Evolutionary conservation across 2,888 invertebrate species (phyloP).

Genomic region (Pseudeuparius sepicola): DNA sequence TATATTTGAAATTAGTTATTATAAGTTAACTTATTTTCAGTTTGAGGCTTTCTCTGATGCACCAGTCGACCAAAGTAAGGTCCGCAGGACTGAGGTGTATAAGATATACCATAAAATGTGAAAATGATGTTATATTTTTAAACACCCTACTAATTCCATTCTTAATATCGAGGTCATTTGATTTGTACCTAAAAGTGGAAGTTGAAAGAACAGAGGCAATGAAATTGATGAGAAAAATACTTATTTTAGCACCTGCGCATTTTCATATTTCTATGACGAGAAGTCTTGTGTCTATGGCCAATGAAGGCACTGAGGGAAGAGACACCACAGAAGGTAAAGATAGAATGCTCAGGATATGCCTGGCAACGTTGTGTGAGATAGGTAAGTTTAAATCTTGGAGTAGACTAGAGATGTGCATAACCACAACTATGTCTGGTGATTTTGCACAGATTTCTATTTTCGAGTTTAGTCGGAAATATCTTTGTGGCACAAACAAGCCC

Average conservation of each 20-base stretch:
- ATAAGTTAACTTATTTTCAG: constrained; percentile 43
- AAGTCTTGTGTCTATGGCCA: constrained; percentile 73
- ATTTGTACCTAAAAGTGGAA: constrained; percentile 82
- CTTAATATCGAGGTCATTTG: constrained; percentile 80
- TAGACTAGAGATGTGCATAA: no score
- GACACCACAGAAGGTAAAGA: constrained; percentile 78
- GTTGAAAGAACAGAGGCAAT: constrained; percentile 87
- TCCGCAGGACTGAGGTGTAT: constrained; percentile 81
- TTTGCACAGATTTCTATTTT: no score
- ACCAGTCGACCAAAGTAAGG: constrained; percentile 81
- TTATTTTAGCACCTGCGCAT: constrained; percentile 52
- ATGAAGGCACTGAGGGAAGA: constrained; percentile 64
- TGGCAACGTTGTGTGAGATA: constrained; percentile 83
- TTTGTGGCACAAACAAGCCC: no score
- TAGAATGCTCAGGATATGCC: constrained; percentile 70
- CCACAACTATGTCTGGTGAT: no score
- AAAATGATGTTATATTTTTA: constrained; percentile 68
- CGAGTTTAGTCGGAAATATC: no score
- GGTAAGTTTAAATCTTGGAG: constrained; percentile 41
- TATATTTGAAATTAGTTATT: not conserved
- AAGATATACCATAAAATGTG: constrained; percentile 69
- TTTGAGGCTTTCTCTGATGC: constrained; percentile 72
- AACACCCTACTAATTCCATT: constrained; percentile 76
- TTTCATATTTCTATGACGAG: constrained; percentile 70
- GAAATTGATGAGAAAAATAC: constrained; percentile 66